These are phyloP conservation scores for Smutsia temminckii DNA, from an alignment of 2,797 vertebrate genomes.

Conservation along the genomic window DNA sequence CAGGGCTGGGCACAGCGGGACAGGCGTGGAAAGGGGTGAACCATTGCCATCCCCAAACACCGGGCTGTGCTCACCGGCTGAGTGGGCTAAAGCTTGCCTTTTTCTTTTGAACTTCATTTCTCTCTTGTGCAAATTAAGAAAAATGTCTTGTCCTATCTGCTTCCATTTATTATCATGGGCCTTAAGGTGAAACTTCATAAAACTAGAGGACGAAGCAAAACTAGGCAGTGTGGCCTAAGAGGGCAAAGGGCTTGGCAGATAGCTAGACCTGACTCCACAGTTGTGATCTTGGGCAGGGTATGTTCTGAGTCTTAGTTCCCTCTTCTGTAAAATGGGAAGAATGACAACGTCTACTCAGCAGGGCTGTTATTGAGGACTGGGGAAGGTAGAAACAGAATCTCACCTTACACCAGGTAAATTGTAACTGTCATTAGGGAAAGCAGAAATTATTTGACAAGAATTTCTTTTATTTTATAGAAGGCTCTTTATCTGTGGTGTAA, in stretches of 20 bases:
- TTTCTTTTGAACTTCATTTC: not conserved
- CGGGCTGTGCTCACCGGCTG: too few relatives aligned
- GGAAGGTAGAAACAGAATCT: not conserved
- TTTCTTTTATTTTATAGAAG: not conserved
- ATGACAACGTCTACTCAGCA: not conserved
- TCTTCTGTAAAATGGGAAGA: not conserved
- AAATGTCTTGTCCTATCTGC: not conserved
- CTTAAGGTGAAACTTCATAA: not conserved
- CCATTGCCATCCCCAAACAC: rapidly evolving
- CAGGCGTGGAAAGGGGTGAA: not conserved
- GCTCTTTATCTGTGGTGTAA: not conserved
- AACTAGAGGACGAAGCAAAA: not conserved
- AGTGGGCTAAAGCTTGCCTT: not conserved
- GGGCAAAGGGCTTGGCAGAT: not conserved
- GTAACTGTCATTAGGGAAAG: not conserved
- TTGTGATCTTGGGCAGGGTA: not conserved
- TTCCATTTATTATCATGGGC: not conserved
- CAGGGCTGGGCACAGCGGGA: not conserved
- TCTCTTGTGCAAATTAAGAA: not conserved
- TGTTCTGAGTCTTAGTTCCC: not conserved
- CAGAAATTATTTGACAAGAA: not conserved
- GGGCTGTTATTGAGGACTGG: not conserved
- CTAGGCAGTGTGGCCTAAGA: not conserved
- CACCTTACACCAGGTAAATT: not conserved
- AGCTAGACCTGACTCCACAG: not conserved